Base-by-base conservation (phyloP, 2,888 invertebrate genomes). In the Bruchidius siliquastri region DNA sequence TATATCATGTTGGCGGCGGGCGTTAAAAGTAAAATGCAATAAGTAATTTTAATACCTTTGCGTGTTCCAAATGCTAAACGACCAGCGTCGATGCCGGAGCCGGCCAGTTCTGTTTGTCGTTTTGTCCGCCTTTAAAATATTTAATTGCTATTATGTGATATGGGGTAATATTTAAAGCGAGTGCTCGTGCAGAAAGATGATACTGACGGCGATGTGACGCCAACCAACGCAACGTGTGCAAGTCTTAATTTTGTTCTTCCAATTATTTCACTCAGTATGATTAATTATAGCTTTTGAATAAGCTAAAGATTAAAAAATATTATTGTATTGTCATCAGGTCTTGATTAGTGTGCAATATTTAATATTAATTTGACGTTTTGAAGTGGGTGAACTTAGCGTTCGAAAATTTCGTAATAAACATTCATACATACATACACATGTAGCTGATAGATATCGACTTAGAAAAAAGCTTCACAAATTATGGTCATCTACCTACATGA, bases 31-130 rank as follows among this genome's bases (percentile, higher is more conserved):
- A 74, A 77, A 68, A 73, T 75, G 74, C 75, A 72, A 77, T 77
- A 77, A 77, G 77, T 77, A 74, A 77, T 77, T 77, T 77, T 77
- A 75, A 77, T 77, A 74, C 69, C 72, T 67, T 75, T 74, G 77
- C 77, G 77, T 77, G 77, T 75, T 73, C 72, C 72, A 73, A 68
- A 75, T 73, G 72, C 49, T 49, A 73, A 77, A 77, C 70, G 74
- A 74, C 72, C 74, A 73, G 22, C 21, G 75, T 72, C 73, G 74
- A 13, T 10, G 49, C 18, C 49, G 13, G 26, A 26, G 75, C 72
- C 74, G 74, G 22, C 8, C 68, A 68, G 68, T 22, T 68, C 18
- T 22, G 68, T 74, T 72, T 72, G 70, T 72, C 67, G 72, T 68
- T 67, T 21, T 21, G 72, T 72, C 1, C 68, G 68, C 21, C 20